These are phyloP conservation scores for Drepana arcuata DNA, from an alignment of 1,140 invertebrate species.

Conservation along the genomic window DNA sequence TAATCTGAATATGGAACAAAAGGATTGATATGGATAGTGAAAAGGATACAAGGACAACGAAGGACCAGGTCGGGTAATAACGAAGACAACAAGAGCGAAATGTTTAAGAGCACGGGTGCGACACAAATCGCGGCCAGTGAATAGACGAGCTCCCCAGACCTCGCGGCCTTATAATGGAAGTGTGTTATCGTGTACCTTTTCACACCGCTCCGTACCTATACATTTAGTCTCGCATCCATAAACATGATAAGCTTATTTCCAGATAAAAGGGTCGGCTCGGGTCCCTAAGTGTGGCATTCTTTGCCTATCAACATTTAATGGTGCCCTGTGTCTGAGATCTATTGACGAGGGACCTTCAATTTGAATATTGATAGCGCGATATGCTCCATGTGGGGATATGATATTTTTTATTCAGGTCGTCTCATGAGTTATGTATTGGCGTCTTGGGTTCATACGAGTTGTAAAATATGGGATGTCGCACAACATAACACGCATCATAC, in stretches of 20 bases:
- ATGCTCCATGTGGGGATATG: conserved; percentile 21
- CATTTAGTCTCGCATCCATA: conserved; percentile 40
- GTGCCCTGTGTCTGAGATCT: conserved; percentile 51
- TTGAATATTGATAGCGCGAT: conserved; percentile 57
- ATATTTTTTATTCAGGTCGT: conserved; percentile 28
- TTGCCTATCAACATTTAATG: conserved; percentile 58
- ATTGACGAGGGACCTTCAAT: conserved; percentile 46
- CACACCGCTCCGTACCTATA: conserved; percentile 20
- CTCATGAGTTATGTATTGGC: conserved; percentile 19
- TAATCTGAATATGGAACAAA: no score
- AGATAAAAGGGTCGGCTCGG: conserved; percentile 57
- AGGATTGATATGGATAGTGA: no score
- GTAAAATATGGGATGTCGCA: no score
- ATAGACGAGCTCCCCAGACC: conserved; percentile 5
- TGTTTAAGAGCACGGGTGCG: neutral
- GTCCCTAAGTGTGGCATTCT: conserved; percentile 56
- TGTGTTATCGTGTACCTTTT: conserved; percentile 29
- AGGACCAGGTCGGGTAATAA: neutral
- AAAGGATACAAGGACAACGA: no score
- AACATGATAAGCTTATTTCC: conserved; percentile 61
- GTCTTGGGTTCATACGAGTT: no score
- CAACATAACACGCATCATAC: no score
- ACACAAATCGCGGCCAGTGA: conserved; percentile 10
- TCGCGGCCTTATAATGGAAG: conserved; percentile 28
- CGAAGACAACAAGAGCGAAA: neutral